Evolutionary conservation across 2,797 vertebrate genomes (phyloP).

Genomic region (Mormyrus proboscirostris): DNA sequence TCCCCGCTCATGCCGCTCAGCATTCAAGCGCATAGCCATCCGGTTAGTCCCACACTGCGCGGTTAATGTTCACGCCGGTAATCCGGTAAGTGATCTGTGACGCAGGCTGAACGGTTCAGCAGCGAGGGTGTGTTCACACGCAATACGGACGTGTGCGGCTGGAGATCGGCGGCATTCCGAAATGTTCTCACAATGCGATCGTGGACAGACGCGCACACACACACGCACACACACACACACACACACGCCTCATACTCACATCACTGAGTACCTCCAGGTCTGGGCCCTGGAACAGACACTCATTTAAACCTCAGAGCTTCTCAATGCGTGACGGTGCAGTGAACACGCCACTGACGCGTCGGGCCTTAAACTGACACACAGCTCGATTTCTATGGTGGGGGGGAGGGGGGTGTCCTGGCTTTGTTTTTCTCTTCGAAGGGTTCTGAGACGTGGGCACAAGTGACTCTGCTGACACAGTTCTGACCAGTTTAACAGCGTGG

Average conservation of each 20-base stretch:
- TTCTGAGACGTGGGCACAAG: not conserved
- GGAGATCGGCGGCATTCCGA: not conserved
- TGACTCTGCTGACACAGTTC: not conserved
- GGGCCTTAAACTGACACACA: not conserved
- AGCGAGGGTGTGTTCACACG: not conserved
- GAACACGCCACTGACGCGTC: no score
- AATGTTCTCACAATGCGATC: not conserved
- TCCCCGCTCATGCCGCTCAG: constrained; percentile 41
- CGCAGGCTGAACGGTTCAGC: not conserved
- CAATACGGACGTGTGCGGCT: not conserved
- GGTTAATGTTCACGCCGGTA: not conserved
- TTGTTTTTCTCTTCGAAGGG: not conserved
- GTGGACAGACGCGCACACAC: not conserved
- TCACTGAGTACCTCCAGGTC: constrained; percentile 71
- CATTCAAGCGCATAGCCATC: constrained; percentile 38
- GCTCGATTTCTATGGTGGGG: not conserved
- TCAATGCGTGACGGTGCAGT: not conserved
- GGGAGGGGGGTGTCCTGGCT: not conserved
- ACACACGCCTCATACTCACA: constrained; percentile 60
- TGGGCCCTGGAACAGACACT: constrained; percentile 68
- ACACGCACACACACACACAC: constrained; percentile 25
- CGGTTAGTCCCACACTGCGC: constrained; percentile 32
- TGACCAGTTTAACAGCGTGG: not conserved
- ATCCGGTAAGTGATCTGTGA: not conserved
- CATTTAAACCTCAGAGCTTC: constrained; percentile 50